Evolutionary conservation across 2,113 vertebrate genomes (phyloP), one percentile per base, ranked within the genome.

Genomic region (Micromys minutus): DNA sequence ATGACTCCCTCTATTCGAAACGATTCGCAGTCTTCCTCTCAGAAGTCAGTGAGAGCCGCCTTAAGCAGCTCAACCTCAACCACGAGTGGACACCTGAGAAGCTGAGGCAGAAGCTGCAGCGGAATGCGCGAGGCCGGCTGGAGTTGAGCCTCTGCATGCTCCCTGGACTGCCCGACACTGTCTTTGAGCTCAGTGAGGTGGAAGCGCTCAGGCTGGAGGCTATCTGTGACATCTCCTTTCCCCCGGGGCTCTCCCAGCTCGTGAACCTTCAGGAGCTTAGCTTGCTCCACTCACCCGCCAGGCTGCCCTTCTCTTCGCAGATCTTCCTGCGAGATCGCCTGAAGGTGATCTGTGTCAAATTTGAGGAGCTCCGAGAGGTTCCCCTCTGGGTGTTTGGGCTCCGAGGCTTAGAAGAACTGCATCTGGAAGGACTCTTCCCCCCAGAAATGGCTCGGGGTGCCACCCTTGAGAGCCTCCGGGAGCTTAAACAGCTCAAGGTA

Each of bases 1-100:
- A 99, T 0, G 99, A 99, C 89, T 98, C 98, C 0, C 99, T 99
- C 12, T 99, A 99, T 95, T 99, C 99, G 19, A 99, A 99, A 94
- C 98, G 99, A 75, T 99, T 99, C 16, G 99, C 99, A 0, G 98
- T 99, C 69, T 99, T 99, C 96, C 98, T 99, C 19, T 99, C 99
- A 0, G 99, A 99, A 96, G 99, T 99, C 94, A 99, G 99, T 0
- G 99, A 99, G 92, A 99, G 98, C 95, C 98, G 98, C 67, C 98
- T 99, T 10, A 97, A 99, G 87, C 99, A 99, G 96, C 98, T 99
- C 57, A 99, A 99, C 96, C 98, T 99, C 69, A 99, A 99, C 97
- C 97, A 99, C 0, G 99, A 99, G 92, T 99, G 99, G 99, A 99
- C 99, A 0, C 94, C 95, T 0, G 98, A 99, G 75, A 99, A 99